Evolutionary conservation across 2,797 vertebrate species (phyloP).

Genomic region (Zenarchopterus dispar): DNA sequence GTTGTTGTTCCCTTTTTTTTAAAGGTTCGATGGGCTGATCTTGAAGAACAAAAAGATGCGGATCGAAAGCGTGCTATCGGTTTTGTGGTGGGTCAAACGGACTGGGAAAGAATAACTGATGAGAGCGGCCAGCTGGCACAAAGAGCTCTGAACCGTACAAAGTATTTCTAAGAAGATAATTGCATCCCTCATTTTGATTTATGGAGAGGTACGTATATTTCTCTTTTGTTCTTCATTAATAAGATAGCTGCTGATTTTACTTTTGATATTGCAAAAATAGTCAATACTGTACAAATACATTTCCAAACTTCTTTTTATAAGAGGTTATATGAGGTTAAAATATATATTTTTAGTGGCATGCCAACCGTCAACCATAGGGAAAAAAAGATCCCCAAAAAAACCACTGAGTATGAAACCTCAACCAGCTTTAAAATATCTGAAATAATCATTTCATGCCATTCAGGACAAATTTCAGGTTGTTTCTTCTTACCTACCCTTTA

Average conservation of each 20-base stretch:
- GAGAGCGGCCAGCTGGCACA: constrained; percentile 97
- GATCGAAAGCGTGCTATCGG: constrained; percentile 98
- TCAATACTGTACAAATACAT: too few species aligned
- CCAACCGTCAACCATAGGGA: not conserved
- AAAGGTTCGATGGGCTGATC: constrained; percentile 98
- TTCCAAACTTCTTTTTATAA: too few species aligned
- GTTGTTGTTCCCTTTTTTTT: constrained; percentile 31
- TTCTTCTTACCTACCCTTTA: too few species aligned
- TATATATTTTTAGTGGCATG: too few species aligned
- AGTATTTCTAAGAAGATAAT: constrained; percentile 92
- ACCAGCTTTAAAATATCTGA: not conserved
- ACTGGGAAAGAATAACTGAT: constrained; percentile 99
- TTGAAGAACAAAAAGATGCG: constrained; percentile 98
- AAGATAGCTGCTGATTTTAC: constrained; percentile 8
- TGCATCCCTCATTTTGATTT: constrained; percentile 25
- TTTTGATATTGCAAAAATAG: too few species aligned
- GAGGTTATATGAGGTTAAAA: too few species aligned
- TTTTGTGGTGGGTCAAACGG: constrained; percentile 98
- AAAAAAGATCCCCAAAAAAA: too few species aligned
- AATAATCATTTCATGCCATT: too few species aligned
- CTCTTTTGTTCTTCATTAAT: not conserved
- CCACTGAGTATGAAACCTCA: too few species aligned
- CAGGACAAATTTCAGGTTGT: too few species aligned
- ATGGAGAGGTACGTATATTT: constrained; percentile 51
- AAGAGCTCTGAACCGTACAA: constrained; percentile 98